Evolutionary conservation across 2,113 vertebrate species (phyloP).

Genomic region (Ceyx melanurus): DNA sequence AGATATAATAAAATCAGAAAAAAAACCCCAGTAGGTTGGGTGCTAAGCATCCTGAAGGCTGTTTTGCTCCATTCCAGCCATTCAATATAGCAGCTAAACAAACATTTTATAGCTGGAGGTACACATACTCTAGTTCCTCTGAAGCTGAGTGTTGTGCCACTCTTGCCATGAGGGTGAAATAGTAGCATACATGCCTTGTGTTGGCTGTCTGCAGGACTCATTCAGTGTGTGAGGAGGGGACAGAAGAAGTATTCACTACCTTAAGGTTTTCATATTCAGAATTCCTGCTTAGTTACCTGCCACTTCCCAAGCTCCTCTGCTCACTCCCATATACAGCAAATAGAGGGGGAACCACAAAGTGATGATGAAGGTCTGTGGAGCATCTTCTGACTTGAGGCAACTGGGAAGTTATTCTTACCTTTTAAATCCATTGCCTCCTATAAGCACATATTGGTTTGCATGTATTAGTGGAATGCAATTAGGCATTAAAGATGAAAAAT

Average conservation of each 20-base stretch:
- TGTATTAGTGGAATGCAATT: background rate
- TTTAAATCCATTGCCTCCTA: background rate
- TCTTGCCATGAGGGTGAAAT: background rate
- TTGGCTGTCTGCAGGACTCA: accelerated
- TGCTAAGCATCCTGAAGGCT: background rate
- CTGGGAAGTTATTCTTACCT: background rate
- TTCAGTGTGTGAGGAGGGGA: background rate
- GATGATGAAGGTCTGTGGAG: background rate
- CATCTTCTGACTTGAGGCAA: background rate
- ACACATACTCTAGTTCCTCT: background rate
- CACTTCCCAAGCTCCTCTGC: background rate
- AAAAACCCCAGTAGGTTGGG: background rate
- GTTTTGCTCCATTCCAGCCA: background rate
- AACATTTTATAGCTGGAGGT: background rate
- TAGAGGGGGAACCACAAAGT: background rate
- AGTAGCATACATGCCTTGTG: background rate
- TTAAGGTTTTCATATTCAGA: accelerated
- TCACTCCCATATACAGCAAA: background rate
- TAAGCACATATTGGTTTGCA: background rate
- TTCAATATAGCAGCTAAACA: background rate
- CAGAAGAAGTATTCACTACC: background rate
- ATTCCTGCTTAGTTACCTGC: background rate
- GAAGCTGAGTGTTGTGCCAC: background rate
- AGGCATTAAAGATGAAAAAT: background rate
- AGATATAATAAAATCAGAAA: constrained; percentile 33